These are phyloP conservation scores for Gymnothorax reevesii DNA, from an alignment of 2,797 vertebrate genomes.

Conservation along the genomic window DNA sequence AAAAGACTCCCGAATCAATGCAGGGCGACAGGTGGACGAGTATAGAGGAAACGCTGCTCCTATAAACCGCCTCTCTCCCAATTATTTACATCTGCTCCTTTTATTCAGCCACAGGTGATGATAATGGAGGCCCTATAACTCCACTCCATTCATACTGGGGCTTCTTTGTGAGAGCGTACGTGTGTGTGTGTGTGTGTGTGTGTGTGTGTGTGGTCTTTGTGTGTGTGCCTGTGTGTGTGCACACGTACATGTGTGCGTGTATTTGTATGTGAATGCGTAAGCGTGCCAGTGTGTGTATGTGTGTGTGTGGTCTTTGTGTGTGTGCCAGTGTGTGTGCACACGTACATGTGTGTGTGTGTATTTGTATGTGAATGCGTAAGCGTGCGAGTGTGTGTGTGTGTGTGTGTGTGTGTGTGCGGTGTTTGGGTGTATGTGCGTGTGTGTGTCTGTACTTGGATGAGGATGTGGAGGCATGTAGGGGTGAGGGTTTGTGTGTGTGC, in stretches of 20 bases:
- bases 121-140: conserved; percentile 15
- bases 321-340: background rate
- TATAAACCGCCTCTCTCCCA: conserved; percentile 40
- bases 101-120: conserved; percentile 30
- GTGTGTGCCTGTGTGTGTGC: background rate
- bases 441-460: too few species aligned
- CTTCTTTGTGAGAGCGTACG: background rate
- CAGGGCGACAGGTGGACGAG: conserved; percentile 43
- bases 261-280: background rate
- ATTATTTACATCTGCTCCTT: conserved; percentile 28
- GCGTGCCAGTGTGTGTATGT: too few species aligned
- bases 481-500: too few species aligned
- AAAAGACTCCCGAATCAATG: conserved; percentile 49
- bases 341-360: background rate
- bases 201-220: background rate
- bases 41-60: conserved; percentile 30
- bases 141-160: background rate
- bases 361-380: background rate
- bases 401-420: too few species aligned
- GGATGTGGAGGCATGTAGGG: too few species aligned
- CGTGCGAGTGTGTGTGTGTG: too few species aligned
- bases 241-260: background rate
- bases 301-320: too few species aligned
- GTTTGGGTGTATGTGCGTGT: too few species aligned
- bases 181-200: background rate